Evolutionary conservation across 2,113 vertebrate species (phyloP).

Genomic region (Potamarius usumacintae): DNA sequence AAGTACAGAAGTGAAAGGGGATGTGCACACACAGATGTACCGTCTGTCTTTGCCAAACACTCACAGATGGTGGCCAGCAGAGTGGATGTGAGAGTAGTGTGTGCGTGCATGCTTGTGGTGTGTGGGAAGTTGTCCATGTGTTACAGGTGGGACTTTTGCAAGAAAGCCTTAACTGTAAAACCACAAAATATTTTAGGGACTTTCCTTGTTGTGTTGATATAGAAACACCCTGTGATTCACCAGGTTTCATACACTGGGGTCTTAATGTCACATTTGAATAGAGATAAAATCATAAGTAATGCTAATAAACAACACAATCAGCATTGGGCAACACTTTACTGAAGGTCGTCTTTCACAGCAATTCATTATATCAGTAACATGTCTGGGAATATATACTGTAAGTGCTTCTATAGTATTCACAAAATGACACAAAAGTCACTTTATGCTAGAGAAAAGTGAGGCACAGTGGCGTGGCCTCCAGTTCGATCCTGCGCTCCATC

Average conservation of each 20-base stretch:
- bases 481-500: too few relatives aligned
- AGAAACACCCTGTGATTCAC: slow-evolving; percentile 12
- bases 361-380: background rate
- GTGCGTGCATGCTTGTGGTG: slow-evolving; percentile 42
- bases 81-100: slow-evolving; percentile 75
- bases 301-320: background rate
- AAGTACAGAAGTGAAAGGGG: slow-evolving; percentile 76
- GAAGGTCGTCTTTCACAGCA: background rate
- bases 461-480: background rate
- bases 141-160: slow-evolving; percentile 56
- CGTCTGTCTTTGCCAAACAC: slow-evolving; percentile 70
- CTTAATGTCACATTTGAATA: background rate
- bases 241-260: background rate
- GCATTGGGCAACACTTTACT: background rate
- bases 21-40: slow-evolving; percentile 74
- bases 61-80: slow-evolving; percentile 72
- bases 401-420: background rate
- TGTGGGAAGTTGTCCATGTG: slow-evolving; percentile 46
- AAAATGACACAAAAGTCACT: background rate
- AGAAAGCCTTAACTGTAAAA: slow-evolving; percentile 39
- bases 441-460: background rate
- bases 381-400: background rate
- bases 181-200: slow-evolving; percentile 53
- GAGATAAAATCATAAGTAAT: background rate
- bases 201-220: slow-evolving; percentile 45